A percentile compares a stretch with the other conserved stretches of the same genome.
These are phyloP conservation scores for Pseudochaenichthys georgianus DNA, from an alignment of 2,797 vertebrate species.

Conservation along the genomic window DNA sequence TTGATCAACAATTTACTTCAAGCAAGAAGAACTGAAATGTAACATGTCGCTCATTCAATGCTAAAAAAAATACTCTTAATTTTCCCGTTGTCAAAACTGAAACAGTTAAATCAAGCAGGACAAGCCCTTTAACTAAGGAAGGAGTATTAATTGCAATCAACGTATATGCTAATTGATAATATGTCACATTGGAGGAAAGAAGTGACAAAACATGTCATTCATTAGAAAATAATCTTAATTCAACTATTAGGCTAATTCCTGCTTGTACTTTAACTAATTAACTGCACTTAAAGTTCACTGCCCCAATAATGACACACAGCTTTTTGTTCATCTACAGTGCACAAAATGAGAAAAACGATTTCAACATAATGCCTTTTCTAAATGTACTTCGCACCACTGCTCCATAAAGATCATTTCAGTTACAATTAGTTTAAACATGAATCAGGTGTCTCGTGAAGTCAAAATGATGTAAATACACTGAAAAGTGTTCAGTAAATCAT, in stretches of 20 bases:
- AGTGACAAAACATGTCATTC: conserved; percentile 52
- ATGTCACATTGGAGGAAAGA: conserved; percentile 18
- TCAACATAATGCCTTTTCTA: not conserved
- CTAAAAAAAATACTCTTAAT: conserved; percentile 41
- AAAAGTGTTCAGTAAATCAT: conserved; percentile 9
- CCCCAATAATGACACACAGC: not conserved
- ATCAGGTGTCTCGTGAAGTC: conserved; percentile 11
- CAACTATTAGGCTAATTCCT: conserved; percentile 33
- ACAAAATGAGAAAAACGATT: not conserved
- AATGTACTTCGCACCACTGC: not conserved
- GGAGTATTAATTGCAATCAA: conserved; percentile 60
- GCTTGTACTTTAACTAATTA: conserved; percentile 48
- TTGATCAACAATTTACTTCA: conserved; percentile 92
- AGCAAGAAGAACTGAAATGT: conserved; percentile 67
- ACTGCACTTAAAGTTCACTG: conserved; percentile 38
- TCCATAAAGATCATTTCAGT: conserved; percentile 18
- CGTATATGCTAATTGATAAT: conserved; percentile 54
- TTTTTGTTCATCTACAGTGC: conserved; percentile 11
- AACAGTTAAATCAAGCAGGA: conserved; percentile 60
- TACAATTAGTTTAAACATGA: conserved; percentile 25
- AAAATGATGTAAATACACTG: conserved; percentile 45
- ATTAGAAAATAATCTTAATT: conserved; percentile 42
- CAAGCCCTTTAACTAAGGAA: conserved; percentile 39
- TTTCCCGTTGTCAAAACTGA: conserved; percentile 61
- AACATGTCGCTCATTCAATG: conserved; percentile 53